These are phyloP conservation scores for Anastrepha obliqua DNA, from an alignment of 1,140 invertebrate genomes.

Conservation along the genomic window DNA sequence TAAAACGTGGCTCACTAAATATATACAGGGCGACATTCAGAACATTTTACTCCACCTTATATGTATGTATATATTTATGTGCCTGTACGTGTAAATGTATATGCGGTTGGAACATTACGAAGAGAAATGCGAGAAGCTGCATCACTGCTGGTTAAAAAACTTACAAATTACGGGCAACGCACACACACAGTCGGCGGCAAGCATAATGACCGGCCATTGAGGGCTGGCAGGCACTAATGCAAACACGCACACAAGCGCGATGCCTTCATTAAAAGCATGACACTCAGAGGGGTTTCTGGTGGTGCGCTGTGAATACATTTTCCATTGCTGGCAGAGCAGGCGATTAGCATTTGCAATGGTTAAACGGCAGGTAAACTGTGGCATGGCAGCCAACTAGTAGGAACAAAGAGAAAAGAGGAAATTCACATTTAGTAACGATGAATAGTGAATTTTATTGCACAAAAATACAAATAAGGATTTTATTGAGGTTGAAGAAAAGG, in stretches of 20 bases:
- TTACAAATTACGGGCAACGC: conserved; percentile 8
- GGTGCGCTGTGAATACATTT: no score
- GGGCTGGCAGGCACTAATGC: background rate
- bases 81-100: no score
- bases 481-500: no score
- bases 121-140: background rate
- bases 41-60: no score
- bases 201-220: background rate
- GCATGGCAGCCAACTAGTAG: background rate
- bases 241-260: background rate
- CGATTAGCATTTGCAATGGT: background rate
- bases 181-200: background rate
- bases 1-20: no score
- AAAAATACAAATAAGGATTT: no score
- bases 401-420: no score
- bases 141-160: background rate
- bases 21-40: no score
- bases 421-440: no score
- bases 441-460: no score
- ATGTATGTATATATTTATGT: no score
- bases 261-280: background rate
- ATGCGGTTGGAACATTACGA: no score
- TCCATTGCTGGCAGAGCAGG: background rate
- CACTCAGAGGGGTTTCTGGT: background rate
- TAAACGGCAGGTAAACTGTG: background rate